Evolutionary conservation across 2,888 invertebrate species (phyloP).

Genomic region (Stenichneumon culpator): DNA sequence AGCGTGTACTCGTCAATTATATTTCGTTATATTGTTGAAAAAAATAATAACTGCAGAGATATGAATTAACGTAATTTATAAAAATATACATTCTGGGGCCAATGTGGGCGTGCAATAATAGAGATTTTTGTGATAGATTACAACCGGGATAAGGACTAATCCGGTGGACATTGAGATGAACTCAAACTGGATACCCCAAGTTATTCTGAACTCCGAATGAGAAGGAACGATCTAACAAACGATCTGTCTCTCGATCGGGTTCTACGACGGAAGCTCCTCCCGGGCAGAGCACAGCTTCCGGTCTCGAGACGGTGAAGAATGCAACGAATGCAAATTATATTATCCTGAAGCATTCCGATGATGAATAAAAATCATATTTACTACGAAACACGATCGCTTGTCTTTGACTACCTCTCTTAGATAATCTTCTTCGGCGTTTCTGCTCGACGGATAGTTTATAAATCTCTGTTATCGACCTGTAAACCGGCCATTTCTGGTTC

Average conservation of each 20-base stretch:
- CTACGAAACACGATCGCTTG: background rate
- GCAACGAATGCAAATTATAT: background rate
- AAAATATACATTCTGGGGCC: background rate
- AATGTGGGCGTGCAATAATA: constrained; percentile 72
- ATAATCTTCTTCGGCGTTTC: background rate
- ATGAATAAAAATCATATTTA: constrained; percentile 1
- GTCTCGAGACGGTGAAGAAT: background rate
- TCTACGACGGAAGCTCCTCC: constrained; percentile 20
- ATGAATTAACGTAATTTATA: constrained; percentile 11
- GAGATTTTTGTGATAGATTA: constrained; percentile 80
- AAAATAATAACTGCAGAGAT: background rate
- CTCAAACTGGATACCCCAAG: constrained; percentile 70
- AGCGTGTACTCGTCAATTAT: constrained; percentile 6
- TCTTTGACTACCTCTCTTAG: background rate
- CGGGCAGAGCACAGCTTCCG: constrained; percentile 1
- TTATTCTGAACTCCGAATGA: constrained; percentile 16
- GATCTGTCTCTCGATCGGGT: constrained; percentile 22
- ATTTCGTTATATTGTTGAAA: background rate
- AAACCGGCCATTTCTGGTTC: background rate
- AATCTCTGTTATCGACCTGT: background rate
- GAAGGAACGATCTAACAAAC: constrained; percentile 28
- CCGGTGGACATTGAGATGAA: constrained; percentile 78
- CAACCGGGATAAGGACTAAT: constrained; percentile 78
- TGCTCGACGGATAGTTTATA: background rate
- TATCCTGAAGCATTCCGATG: background rate